phyloP scores from a whole-genome alignment of 2,888 invertebrate species.

The Sphecodes monilicornis region DNA sequence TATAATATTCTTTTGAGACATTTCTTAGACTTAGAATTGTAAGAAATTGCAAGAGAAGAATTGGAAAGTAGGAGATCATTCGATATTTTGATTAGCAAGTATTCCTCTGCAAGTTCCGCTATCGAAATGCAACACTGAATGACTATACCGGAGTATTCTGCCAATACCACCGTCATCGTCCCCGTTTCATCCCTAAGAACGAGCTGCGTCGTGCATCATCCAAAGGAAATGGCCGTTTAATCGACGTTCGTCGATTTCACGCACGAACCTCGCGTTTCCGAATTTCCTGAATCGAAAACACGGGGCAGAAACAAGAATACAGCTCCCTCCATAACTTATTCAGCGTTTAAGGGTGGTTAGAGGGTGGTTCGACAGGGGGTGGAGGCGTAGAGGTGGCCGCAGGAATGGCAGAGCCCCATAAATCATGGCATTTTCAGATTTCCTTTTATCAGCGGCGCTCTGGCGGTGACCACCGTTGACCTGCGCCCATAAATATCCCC shows the following conservation, averaged over 20 bases:
- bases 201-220: slow-evolving; percentile 50
- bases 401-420: slow-evolving; percentile 69
- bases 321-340: slow-evolving; percentile 77
- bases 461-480: slow-evolving; percentile 75
- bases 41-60: not conserved
- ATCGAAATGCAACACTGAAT: too few relatives aligned
- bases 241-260: slow-evolving; percentile 49
- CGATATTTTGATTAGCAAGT: too few relatives aligned
- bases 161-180: not conserved
- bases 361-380: slow-evolving; percentile 68
- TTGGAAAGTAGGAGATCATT: not conserved
- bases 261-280: slow-evolving; percentile 30
- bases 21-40: not conserved
- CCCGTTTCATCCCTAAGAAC: slow-evolving; percentile 13
- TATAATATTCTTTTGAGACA: not conserved
- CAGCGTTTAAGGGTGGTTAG: slow-evolving; percentile 75
- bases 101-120: too few relatives aligned
- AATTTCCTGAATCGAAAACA: not conserved
- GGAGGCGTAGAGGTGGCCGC: not conserved
- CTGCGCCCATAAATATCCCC: slow-evolving; percentile 83
- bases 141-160: too few relatives aligned
- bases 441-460: slow-evolving; percentile 81
- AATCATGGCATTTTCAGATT: slow-evolving; percentile 84
- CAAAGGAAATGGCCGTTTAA: slow-evolving; percentile 55
- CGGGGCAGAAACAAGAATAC: slow-evolving; percentile 47